Base-by-base conservation (phyloP, 1,140 invertebrate species). In the Zaprionus inermis region DNA sequence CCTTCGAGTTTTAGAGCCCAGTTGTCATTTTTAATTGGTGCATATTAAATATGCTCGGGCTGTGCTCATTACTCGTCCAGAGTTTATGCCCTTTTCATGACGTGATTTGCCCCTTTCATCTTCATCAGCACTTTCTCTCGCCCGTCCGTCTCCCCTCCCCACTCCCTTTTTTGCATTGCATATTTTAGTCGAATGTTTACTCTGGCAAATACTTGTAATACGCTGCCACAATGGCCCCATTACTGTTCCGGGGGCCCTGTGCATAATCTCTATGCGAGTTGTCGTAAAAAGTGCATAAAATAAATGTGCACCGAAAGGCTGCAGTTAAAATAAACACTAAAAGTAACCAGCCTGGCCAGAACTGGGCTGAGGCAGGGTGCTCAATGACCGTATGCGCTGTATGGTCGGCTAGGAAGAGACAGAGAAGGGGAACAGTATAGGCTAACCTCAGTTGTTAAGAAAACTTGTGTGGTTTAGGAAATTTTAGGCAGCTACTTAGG, bases 21-120 rank as follows among this genome's bases (percentile, higher is more conserved):
- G 80, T 73, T 89, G 77, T 80, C 79, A 70, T 66, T 84, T 88
- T 89, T 89, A 89, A 89, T 89, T 89, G 84, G 70, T 84, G 84
- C 80, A 89, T 89, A 78, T 89, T 89, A 76, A 78, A 89, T 89
- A 69, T 70, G 52, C 2, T 18, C 22, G 34, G 24, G 44, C 46
- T 41, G 46, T 52, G 41, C 78, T 81, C 77, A 76, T 84, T 84
- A 81, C 68, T 71, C 61, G 70, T 56, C 52, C 55, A 57, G 38
- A 71, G 58, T 81, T 89, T 89, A 89, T 71, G 75, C 65, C 65
- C 14, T 89, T 89, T 89, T 89, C 69, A 89, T 68, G 80, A 65
- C 56, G 61, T 54, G 49, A 66, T 69, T 66, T 18, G 18, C 51
- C 55, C 44, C 59, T n/a, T 72, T 51, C 70, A 52, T 44, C 28